These are phyloP conservation scores for Dascillus cervinus DNA, from an alignment of 2,888 invertebrate species.

Conservation along the genomic window DNA sequence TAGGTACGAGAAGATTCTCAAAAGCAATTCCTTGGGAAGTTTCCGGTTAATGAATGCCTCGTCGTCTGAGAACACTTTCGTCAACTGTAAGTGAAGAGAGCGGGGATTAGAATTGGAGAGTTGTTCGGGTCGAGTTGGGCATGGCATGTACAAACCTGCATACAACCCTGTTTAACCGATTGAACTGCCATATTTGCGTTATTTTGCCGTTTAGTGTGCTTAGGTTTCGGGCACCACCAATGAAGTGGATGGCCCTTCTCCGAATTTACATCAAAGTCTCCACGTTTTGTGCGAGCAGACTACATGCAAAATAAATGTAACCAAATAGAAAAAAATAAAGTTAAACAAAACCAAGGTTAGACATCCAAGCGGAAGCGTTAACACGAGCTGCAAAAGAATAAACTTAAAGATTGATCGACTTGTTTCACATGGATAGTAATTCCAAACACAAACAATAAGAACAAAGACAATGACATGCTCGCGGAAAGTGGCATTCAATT, in stretches of 20 bases:
- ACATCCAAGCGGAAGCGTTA: neutral
- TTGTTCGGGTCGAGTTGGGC: neutral
- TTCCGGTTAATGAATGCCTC: slow-evolving; percentile 87
- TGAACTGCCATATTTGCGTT: slow-evolving; percentile 30
- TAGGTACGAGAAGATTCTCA: slow-evolving; percentile 90
- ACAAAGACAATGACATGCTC: slow-evolving; percentile 26
- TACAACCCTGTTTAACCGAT: slow-evolving; percentile 27
- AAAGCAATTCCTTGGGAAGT: slow-evolving; percentile 91
- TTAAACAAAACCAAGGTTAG: slow-evolving; percentile 9
- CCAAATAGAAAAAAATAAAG: slow-evolving; percentile 10
- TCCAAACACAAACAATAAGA: slow-evolving; percentile 11
- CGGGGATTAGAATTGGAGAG: neutral
- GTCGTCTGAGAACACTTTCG: slow-evolving; percentile 68
- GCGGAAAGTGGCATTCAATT: too few relatives aligned
- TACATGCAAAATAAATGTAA: slow-evolving; percentile 27
- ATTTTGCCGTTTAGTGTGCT: slow-evolving; percentile 24
- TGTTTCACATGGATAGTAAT: slow-evolving; percentile 33
- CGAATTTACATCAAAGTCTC: slow-evolving; percentile 21
- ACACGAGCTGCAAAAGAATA: neutral
- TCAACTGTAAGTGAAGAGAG: slow-evolving; percentile 53
- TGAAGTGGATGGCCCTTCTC: slow-evolving; percentile 21
- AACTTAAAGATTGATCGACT: slow-evolving; percentile 22
- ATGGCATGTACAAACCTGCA: slow-evolving; percentile 27
- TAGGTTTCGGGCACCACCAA: slow-evolving; percentile 30
- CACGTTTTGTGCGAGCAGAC: slow-evolving; percentile 24